Evolutionary conservation across 2,797 vertebrate genomes (phyloP), one percentile per base, ranked within the genome.

Genomic region (Gadopsis bispinosus): DNA sequence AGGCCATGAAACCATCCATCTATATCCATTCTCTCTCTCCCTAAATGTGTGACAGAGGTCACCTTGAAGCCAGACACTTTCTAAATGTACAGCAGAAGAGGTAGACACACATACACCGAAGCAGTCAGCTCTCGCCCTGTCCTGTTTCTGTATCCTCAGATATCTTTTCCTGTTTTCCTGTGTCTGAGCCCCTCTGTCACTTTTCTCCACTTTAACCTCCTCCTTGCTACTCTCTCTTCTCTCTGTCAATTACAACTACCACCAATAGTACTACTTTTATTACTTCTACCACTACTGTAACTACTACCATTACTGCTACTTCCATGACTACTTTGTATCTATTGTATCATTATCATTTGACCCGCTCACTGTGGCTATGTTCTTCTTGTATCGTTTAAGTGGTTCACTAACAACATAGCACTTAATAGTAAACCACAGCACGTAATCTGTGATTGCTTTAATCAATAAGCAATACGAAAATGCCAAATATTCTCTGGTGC

Each of bases 41-140:
- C 63, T 73, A 79, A 84, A 83, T 70, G 55, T 86, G 79, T 83
- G 83, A 78, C 85, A 79, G 79, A 79, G 87, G 89, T 90, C 90
- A 92, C 89, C 89, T 92, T 91, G 81, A 70, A 80, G 66, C 81
- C 37, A 83, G 86, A 83, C 83, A 86, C 80, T 75, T 86, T 79
- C 74, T 78, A 78, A 75, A 84, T 81, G 83, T 75, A 78, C 73
- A 85, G 55, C 71, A 68, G 61, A 69, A 55, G 67, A 79, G 47
- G 48, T 53, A 73, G 43, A 61, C 29, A 35, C 59, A 58, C 61
- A 71, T 51, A 62, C 73, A 80, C 62, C 62, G 31, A 59, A 29
- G 56, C 71, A 73, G 33, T 61, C 16, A 71, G 37, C 62, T 48
- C 33, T 79, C 47, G 35, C 69, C 69, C 58, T 74, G 73, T 83